Evolutionary conservation across 2,113 vertebrate genomes (phyloP), one percentile per base, ranked within the genome.

Genomic region (Pygoscelis antarcticus): DNA sequence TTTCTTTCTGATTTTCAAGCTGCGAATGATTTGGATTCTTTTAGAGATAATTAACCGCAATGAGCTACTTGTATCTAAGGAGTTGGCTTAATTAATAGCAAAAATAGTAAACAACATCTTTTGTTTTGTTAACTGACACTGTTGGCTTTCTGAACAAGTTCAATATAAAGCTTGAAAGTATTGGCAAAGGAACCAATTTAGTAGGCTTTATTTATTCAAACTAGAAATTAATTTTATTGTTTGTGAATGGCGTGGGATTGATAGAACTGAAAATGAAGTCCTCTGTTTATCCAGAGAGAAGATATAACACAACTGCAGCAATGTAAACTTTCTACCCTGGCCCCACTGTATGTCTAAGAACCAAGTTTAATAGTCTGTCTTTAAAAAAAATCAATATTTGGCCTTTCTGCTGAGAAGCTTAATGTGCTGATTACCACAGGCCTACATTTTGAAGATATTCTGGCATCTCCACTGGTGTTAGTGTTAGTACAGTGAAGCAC

Each of bases 161-260:
- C 71, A 91, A 38, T n/a, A 84, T 49, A 89, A 89, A 72, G 26
- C 70, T 89, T 77, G 49, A 62, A 74, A 91, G 51, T 40, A 60
- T 32, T 95, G 89, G 77, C 80, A 93, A 81, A 94, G 40, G 58
- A 97, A 83, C 34, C 52, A 87, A 87, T 95, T 96, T 87, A 72
- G 44, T 46, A 61, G 61, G 40, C 36, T 87, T 94, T 96, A 87
- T 95, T 96, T 95, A 91, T 96, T 96, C 81, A 95, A 94, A 87
- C 58, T 49, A 54, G 83, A 94, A 95, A 91, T 91, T 93, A 95
- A 89, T 96, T 95, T 87, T 91, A 87, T 94, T 95, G 83, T 94
- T 97, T 97, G 94, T 79, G 46, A 89, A 79, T 72, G 32, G 30
- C 58, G 40, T 89, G 81, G 55, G 61, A 54, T 69, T 84, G 89